Conservation (phyloP, 2,797 vertebrate genomes). For the Myotis vivesi region DNA sequence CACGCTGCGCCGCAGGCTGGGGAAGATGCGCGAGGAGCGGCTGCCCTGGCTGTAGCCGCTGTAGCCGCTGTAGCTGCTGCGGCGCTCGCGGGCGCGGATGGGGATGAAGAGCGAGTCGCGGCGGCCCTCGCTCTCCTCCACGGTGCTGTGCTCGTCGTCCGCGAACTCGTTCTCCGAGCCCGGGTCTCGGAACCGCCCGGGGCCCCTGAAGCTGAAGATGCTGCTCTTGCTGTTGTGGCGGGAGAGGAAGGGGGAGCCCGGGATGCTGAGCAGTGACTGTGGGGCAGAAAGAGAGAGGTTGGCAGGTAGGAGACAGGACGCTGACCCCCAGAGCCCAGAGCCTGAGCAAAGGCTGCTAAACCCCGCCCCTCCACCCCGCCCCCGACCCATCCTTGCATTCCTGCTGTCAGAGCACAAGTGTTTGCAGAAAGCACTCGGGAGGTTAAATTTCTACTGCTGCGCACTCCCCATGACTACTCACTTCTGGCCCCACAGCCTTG, state of each 20-base stretch:
- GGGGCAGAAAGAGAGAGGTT: fast-evolving
- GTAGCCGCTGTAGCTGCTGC: slow-evolving; percentile 99
- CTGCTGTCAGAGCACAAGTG: neutral
- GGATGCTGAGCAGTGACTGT: slow-evolving; percentile 97
- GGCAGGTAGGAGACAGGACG: fast-evolving
- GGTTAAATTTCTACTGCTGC: neutral
- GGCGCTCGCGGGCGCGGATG: slow-evolving; percentile 89
- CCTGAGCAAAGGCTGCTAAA: fast-evolving
- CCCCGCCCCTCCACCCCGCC: too few species aligned
- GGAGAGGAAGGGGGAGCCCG: slow-evolving; percentile 97
- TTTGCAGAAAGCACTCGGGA: neutral
- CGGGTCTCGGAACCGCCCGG: slow-evolving; percentile 92
- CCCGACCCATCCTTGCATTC: neutral
- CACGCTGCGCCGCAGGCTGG: slow-evolving; percentile 89
- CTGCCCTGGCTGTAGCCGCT: slow-evolving; percentile 97
- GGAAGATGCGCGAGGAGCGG: slow-evolving; percentile 94
- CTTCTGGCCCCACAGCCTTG: neutral
- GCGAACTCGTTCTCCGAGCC: slow-evolving; percentile 98
- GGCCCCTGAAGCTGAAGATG: slow-evolving; percentile 95
- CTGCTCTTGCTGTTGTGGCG: slow-evolving; percentile 98
- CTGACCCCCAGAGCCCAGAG: fast-evolving
- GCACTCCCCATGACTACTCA: neutral
- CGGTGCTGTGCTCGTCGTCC: slow-evolving; percentile 97
- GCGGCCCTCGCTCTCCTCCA: slow-evolving; percentile 97
- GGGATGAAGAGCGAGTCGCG: slow-evolving; percentile 97